Conservation (phyloP, 2,113 vertebrate species). For the Choloepus hoffmanni region DNA sequence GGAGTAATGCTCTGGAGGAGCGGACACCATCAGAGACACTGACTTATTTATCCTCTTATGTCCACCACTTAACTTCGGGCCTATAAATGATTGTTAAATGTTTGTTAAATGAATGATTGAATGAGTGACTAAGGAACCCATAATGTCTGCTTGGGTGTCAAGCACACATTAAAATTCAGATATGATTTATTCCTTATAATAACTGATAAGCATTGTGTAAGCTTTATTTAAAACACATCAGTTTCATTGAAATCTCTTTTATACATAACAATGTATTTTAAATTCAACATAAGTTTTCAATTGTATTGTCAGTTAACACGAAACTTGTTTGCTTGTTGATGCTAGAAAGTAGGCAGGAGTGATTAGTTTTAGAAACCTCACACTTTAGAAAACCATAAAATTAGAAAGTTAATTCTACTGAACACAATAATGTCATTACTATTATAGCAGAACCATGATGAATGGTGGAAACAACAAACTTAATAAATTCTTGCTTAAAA, state of each 20-base stretch:
- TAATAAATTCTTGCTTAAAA: constrained; percentile 29
- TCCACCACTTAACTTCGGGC: not conserved
- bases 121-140: not conserved
- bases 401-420: constrained; percentile 57
- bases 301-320: constrained; percentile 43
- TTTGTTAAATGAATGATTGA: not conserved
- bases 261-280: constrained; percentile 26
- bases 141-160: not conserved
- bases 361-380: constrained; percentile 58
- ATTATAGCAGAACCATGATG: not conserved
- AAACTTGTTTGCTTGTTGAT: constrained; percentile 50
- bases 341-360: constrained; percentile 46
- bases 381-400: constrained; percentile 60
- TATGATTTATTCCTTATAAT: not conserved
- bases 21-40: not conserved
- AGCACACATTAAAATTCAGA: constrained; percentile 59
- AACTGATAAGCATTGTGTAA: not conserved
- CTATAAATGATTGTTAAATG: not conserved
- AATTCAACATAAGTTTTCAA: constrained; percentile 67
- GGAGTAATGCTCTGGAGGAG: not conserved
- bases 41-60: not conserved
- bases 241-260: constrained; percentile 5
- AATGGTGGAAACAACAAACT: not conserved
- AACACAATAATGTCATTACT: constrained; percentile 43
- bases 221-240: constrained; percentile 16